These are phyloP conservation scores for Allacma fusca DNA, from an alignment of 2,888 invertebrate genomes.

Conservation along the genomic window DNA sequence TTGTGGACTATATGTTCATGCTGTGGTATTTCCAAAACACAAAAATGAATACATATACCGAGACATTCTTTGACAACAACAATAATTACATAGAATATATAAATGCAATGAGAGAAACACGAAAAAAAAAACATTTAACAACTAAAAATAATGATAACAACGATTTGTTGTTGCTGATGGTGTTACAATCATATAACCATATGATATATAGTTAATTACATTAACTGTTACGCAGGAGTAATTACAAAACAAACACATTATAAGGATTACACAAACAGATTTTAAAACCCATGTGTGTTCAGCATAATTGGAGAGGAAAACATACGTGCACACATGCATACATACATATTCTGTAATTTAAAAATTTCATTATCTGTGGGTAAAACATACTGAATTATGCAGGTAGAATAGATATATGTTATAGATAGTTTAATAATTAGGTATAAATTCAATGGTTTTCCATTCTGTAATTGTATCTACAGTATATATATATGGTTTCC, in stretches of 20 bases:
- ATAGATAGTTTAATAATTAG: constrained; percentile 1
- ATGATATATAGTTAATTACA: neutral
- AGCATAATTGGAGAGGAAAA: neutral
- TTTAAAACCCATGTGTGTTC: neutral
- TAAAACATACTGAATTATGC: constrained; percentile 1
- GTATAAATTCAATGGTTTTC: neutral
- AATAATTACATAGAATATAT: no score
- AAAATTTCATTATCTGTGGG: neutral
- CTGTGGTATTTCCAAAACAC: no score
- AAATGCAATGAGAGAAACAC: no score
- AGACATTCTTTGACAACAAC: no score
- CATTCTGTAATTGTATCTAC: neutral
- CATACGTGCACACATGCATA: neutral
- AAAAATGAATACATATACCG: no score
- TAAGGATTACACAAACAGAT: neutral
- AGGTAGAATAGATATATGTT: neutral
- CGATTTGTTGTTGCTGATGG: neutral
- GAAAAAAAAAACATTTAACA: no score
- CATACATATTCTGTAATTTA: neutral
- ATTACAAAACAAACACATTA: neutral
- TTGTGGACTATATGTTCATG: no score
- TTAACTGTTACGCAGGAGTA: neutral
- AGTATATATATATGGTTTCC: neutral
- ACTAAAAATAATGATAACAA: neutral
- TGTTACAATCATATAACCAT: neutral